These are phyloP conservation scores for Rattus rattus DNA, from an alignment of 2,113 vertebrate genomes.

Conservation along the genomic window DNA sequence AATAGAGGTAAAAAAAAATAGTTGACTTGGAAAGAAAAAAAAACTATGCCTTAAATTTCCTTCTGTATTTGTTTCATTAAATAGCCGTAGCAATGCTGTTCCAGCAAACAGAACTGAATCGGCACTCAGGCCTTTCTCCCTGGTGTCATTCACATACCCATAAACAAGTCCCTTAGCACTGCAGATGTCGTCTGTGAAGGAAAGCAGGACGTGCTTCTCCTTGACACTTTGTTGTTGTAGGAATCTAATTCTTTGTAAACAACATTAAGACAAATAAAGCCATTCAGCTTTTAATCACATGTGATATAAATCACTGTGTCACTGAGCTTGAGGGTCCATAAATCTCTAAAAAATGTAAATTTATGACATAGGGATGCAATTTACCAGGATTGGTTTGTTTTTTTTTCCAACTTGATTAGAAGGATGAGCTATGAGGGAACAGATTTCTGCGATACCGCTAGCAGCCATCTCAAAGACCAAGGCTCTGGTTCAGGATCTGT, in stretches of 20 bases:
- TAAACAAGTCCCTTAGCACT: slow-evolving; percentile 54
- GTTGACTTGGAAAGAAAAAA: background rate
- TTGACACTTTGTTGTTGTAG: slow-evolving; percentile 76
- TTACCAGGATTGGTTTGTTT: slow-evolving; percentile 65
- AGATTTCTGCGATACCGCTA: slow-evolving; percentile 58
- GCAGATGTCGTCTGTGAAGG: background rate
- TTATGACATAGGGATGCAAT: slow-evolving; percentile 77
- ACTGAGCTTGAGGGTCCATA: slow-evolving; percentile 74
- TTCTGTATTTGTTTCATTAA: slow-evolving; percentile 24
- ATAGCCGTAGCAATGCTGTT: slow-evolving; percentile 33
- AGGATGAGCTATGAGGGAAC: slow-evolving; percentile 67
- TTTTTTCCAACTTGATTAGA: slow-evolving; percentile 81
- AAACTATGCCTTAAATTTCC: background rate
- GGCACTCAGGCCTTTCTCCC: background rate
- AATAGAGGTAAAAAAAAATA: background rate
- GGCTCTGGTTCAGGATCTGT: background rate
- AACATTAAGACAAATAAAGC: slow-evolving; percentile 76
- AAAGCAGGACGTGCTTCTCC: slow-evolving; percentile 64
- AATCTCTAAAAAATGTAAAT: slow-evolving; percentile 73
- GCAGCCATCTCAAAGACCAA: slow-evolving; percentile 47
- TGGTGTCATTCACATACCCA: background rate
- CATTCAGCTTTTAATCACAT: slow-evolving; percentile 77
- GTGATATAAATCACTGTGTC: slow-evolving; percentile 81
- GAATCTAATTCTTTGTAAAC: slow-evolving; percentile 74
- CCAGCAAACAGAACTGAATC: background rate